These are phyloP conservation scores for Chaitophorus viminalis DNA, from an alignment of 2,888 invertebrate genomes.

Conservation along the genomic window DNA sequence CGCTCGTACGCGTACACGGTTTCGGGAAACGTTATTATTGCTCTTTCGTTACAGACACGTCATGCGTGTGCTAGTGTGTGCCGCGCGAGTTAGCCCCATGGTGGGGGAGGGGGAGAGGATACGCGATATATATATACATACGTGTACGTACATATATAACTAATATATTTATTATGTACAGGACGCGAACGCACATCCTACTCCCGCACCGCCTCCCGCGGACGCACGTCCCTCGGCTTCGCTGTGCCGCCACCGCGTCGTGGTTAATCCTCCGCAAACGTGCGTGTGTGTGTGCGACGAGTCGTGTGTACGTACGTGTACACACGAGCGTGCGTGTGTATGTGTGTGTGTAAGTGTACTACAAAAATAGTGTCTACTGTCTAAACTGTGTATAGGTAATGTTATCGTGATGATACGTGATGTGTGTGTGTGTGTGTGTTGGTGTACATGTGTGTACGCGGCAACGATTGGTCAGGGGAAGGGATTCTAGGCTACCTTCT, in stretches of 20 bases:
- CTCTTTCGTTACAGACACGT: slow-evolving; percentile 39
- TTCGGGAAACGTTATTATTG: slow-evolving; percentile 40
- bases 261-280: not conserved
- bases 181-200: not conserved
- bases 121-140: not conserved
- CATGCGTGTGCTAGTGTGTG: not conserved
- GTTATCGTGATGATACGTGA: no score
- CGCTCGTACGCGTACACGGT: not conserved
- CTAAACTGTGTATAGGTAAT: no score
- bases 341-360: not conserved
- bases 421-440: not conserved
- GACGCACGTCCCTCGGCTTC: not conserved
- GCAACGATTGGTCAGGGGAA: not conserved
- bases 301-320: not conserved
- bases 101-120: not conserved
- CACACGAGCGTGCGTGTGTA: not conserved
- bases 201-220: no score
- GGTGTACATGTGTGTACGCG: not conserved
- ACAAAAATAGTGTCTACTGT: no score
- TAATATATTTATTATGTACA: not conserved
- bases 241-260: not conserved
- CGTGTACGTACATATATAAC: not conserved
- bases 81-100: not conserved
- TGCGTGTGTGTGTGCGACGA: not conserved
- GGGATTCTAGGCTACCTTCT: not conserved